Evolutionary conservation across 2,888 invertebrate genomes (phyloP).

Genomic region (Hipparchia semele): DNA sequence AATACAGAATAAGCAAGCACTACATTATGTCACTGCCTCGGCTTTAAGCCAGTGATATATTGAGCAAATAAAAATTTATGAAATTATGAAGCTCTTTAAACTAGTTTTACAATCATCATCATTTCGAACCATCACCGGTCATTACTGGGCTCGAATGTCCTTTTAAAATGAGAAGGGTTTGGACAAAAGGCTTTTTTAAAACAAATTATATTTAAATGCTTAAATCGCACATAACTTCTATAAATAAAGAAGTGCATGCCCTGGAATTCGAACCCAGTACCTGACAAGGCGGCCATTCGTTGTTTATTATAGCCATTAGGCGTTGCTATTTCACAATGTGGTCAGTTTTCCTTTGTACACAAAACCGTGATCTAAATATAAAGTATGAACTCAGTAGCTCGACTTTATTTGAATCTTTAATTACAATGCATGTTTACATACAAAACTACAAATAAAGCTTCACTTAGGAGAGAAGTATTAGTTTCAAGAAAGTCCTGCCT

Average conservation of each 20-base stretch:
- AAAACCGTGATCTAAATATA: background rate
- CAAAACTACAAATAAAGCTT: background rate
- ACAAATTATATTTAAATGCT: too few relatives aligned
- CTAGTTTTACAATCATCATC: background rate
- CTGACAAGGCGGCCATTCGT: too few relatives aligned
- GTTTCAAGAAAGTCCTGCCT: background rate
- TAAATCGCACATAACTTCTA: too few relatives aligned
- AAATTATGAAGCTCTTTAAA: background rate
- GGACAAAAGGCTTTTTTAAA: too few relatives aligned
- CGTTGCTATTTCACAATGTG: background rate
- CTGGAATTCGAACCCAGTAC: too few relatives aligned
- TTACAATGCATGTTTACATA: too few relatives aligned
- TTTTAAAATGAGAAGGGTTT: too few relatives aligned
- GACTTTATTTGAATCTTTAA: background rate
- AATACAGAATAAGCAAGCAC: slow-evolving; percentile 26
- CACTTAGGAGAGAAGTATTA: background rate
- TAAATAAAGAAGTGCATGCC: too few relatives aligned
- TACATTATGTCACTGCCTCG: slow-evolving; percentile 52
- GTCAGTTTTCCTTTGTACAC: background rate
- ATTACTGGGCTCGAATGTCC: too few relatives aligned
- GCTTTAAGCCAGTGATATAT: slow-evolving; percentile 60
- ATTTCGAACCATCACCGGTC: too few relatives aligned
- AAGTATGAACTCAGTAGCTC: background rate
- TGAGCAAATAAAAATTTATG: slow-evolving; percentile 31
- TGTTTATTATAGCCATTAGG: too few relatives aligned